Evolutionary conservation across 53 echinoderm and acorn worm species (phyloP).

Genomic region (Holothuria leucospilota): DNA sequence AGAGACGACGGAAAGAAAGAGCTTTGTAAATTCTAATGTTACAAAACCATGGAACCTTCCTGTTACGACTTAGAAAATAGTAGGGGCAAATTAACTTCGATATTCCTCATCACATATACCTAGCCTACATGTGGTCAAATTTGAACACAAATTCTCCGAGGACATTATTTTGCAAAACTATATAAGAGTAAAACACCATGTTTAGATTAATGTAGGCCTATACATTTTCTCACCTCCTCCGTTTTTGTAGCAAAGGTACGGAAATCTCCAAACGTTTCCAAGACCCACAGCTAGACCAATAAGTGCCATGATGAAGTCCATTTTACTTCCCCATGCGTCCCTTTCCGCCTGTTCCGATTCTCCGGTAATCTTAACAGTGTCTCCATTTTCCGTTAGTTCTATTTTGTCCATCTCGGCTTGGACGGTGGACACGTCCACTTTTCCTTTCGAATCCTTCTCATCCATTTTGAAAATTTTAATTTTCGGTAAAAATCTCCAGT

Average conservation of each 20-base stretch:
- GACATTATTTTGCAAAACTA: too few species aligned
- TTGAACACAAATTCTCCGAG: too few species aligned
- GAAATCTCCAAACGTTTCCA: constrained; percentile 76
- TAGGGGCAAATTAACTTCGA: too few species aligned
- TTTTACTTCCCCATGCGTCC: constrained; percentile 72
- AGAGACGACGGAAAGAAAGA: too few species aligned
- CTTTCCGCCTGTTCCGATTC: constrained; percentile 43
- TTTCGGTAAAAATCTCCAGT: constrained; percentile 5
- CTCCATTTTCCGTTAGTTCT: constrained; percentile 5
- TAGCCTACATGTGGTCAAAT: too few species aligned
- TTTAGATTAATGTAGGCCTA: too few species aligned
- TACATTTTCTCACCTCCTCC: constrained; percentile 61
- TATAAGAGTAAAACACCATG: too few species aligned
- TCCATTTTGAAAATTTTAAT: constrained; percentile 26
- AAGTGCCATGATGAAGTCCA: constrained; percentile 76
- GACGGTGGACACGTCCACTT: neutral
- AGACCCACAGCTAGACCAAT: constrained; percentile 72
- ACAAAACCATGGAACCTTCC: too few species aligned
- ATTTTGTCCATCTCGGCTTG: constrained; percentile 3
- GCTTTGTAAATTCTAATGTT: too few species aligned
- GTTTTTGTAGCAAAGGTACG: constrained; percentile 75
- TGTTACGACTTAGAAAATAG: too few species aligned
- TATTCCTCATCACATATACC: too few species aligned
- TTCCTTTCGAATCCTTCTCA: neutral
- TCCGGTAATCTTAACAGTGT: too few species aligned